These are phyloP conservation scores for Promerops cafer DNA, from an alignment of 2,113 vertebrate species.

Conservation along the genomic window DNA sequence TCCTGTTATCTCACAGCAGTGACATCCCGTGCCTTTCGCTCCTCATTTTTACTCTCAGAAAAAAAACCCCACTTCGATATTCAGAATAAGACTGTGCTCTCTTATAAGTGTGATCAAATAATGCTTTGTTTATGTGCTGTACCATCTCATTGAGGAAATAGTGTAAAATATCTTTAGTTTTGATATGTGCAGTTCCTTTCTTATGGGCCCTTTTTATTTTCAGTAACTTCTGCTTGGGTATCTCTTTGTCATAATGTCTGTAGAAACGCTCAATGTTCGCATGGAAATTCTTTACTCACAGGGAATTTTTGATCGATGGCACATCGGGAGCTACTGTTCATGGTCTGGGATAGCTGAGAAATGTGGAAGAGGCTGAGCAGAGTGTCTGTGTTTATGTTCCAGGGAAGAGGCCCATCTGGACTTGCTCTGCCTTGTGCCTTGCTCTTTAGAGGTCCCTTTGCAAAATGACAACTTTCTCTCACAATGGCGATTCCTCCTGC, in stretches of 20 bases:
- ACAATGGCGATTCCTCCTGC: slow-evolving; percentile 8
- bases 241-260: background rate
- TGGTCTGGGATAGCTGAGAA: background rate
- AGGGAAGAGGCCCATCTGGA: slow-evolving; percentile 5
- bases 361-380: background rate
- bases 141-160: background rate
- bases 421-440: background rate
- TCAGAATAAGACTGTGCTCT: background rate
- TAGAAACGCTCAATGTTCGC: background rate
- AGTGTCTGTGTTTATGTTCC: slow-evolving; percentile 2
- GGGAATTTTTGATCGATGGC: background rate
- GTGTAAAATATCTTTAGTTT: background rate
- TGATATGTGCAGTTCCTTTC: background rate
- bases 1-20: background rate
- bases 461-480: slow-evolving; percentile 19
- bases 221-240: background rate
- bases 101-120: background rate
- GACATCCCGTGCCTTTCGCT: background rate
- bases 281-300: background rate
- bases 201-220: background rate
- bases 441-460: background rate
- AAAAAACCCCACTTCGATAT: background rate
- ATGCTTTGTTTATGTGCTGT: background rate
- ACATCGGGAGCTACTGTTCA: background rate
- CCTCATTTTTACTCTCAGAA: background rate